Evolutionary conservation across 1,140 invertebrate species (phyloP).

Genomic region (Babylonia areolata): DNA sequence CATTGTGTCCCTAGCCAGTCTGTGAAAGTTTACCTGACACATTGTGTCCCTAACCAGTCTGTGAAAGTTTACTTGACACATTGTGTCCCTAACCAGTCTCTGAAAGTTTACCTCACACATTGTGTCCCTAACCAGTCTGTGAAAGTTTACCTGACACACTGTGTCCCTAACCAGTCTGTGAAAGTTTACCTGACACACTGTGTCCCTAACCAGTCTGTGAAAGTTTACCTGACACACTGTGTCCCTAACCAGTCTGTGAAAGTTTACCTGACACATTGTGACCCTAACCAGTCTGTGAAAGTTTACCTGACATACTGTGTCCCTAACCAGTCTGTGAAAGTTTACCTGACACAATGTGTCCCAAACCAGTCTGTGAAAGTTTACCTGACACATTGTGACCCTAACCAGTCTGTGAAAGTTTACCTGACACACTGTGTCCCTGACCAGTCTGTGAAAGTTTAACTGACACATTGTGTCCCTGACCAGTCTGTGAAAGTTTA

Average conservation of each 20-base stretch:
- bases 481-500: too few relatives aligned
- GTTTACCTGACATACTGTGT: neutral
- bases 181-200: neutral
- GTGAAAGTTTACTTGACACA: too few relatives aligned
- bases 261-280: neutral
- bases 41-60: neutral
- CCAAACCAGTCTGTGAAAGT: neutral
- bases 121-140: neutral
- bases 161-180: neutral
- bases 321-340: neutral
- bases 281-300: neutral
- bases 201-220: neutral
- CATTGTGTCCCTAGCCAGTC: neutral
- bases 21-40: too few relatives aligned
- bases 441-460: too few relatives aligned
- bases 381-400: neutral
- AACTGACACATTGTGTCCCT: neutral
- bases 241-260: neutral
- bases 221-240: neutral
- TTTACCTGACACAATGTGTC: neutral
- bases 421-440: neutral
- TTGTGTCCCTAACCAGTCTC: neutral
- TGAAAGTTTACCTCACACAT: too few relatives aligned
- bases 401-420: neutral
- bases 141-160: too few relatives aligned